Conservation (phyloP, 30 jellyfish, hydroid and myxozoan species). For the Cassiopea andromeda region DNA sequence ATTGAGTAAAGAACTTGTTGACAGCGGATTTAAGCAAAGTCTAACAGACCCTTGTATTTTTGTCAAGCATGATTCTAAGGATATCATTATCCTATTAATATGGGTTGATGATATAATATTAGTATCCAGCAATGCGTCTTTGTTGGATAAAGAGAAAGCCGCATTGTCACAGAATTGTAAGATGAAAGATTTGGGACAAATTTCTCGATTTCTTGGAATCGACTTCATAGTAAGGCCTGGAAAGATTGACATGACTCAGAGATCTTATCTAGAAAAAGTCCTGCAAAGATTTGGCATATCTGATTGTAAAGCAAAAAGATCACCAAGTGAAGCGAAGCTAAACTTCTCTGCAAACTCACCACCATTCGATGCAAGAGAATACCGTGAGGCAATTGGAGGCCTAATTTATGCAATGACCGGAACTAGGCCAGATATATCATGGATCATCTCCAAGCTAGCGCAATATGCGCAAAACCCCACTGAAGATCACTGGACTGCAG, state of each 20-base stretch:
- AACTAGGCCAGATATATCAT: conserved; percentile 35
- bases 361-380: conserved; percentile 5
- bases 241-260: conserved; percentile 13
- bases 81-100: not conserved
- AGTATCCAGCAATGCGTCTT: conserved; percentile 40
- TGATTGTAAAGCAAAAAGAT: conserved; percentile 50
- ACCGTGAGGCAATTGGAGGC: conserved; percentile 23
- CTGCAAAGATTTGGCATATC: conserved; percentile 38
- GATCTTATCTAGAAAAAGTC: conserved; percentile 17
- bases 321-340: conserved; percentile 41
- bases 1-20: conserved; percentile 7
- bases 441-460: conserved; percentile 18
- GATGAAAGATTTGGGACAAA: conserved; percentile 70
- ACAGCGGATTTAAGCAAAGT: conserved; percentile 16
- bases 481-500: not conserved
- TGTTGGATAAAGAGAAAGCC: conserved; percentile 5
- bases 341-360: conserved; percentile 5
- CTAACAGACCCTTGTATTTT: conserved; percentile 45
- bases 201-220: conserved; percentile 13
- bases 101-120: conserved; percentile 76
- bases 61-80: conserved; percentile 17
- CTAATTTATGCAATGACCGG: conserved; percentile 19
- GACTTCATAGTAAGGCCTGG: conserved; percentile 4
- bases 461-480: conserved; percentile 31
- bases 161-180: conserved; percentile 15